Evolutionary conservation across 2,113 vertebrate genomes (phyloP).

Genomic region (Egretta garzetta): DNA sequence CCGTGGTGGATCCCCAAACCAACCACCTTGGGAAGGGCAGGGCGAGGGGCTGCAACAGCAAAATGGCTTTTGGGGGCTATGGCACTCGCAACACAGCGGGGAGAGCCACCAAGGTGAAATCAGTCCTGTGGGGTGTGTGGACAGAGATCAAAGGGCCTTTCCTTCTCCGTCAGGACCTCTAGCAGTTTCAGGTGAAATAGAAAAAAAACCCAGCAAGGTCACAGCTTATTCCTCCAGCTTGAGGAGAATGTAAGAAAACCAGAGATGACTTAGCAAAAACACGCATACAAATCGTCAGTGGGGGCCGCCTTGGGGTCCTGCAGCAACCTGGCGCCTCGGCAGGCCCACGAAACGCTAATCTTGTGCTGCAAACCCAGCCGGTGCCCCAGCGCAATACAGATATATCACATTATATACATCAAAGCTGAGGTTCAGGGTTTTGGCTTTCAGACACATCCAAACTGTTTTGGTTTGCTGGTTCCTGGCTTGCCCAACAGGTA

Average conservation of each 20-base stretch:
- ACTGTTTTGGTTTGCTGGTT: background rate
- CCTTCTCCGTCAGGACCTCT: background rate
- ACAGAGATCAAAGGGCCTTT: background rate
- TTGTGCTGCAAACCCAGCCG: background rate
- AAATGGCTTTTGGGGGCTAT: background rate
- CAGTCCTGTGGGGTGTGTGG: background rate
- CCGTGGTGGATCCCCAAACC: rapidly evolving
- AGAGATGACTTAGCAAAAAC: background rate
- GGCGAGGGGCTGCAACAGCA: background rate
- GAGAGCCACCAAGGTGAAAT: background rate
- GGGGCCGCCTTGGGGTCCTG: background rate
- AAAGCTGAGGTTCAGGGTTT: background rate
- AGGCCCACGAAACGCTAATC: background rate
- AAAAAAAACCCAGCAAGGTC: background rate
- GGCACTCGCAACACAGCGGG: background rate
- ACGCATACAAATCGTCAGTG: background rate
- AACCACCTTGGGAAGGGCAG: background rate
- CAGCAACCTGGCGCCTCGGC: background rate
- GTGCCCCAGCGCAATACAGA: background rate
- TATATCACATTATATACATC: rapidly evolving
- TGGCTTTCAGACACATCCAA: background rate
- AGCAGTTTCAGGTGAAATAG: background rate
- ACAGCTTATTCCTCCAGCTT: background rate
- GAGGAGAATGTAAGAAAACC: background rate
- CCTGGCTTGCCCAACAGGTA: background rate